These are phyloP conservation scores for Dipodomys merriami DNA, from an alignment of 2,113 vertebrate genomes.

Conservation along the genomic window DNA sequence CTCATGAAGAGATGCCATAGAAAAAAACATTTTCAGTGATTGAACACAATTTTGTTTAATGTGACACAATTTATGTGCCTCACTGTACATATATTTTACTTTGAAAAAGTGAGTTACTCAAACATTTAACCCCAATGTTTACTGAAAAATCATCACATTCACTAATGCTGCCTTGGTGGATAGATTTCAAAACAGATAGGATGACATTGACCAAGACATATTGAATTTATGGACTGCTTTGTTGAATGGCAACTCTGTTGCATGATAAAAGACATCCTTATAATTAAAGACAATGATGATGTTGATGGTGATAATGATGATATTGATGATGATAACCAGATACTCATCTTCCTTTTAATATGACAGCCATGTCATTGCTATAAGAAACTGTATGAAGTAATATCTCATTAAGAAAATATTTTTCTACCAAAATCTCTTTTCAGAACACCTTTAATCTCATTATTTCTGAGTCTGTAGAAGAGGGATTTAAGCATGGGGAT, in stretches of 20 bases:
- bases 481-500: too few relatives aligned
- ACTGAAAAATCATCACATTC: neutral
- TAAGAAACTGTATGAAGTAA: neutral
- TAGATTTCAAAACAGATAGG: neutral
- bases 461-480: too few relatives aligned
- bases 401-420: neutral
- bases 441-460: neutral
- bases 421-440: conserved; percentile 9
- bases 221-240: too few relatives aligned
- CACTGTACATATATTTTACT: neutral
- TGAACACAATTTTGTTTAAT: too few relatives aligned
- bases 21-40: neutral
- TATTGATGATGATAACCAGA: neutral
- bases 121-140: neutral
- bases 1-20: too few relatives aligned
- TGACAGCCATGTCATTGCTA: neutral
- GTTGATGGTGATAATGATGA: too few relatives aligned
- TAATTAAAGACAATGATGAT: too few relatives aligned
- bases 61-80: neutral
- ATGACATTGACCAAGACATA: too few relatives aligned
- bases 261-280: too few relatives aligned
- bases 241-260: too few relatives aligned
- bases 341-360: neutral
- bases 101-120: neutral
- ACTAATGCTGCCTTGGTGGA: neutral